Conservation (phyloP, 2,797 vertebrate genomes). For the Sebastes glaucus region DNA sequence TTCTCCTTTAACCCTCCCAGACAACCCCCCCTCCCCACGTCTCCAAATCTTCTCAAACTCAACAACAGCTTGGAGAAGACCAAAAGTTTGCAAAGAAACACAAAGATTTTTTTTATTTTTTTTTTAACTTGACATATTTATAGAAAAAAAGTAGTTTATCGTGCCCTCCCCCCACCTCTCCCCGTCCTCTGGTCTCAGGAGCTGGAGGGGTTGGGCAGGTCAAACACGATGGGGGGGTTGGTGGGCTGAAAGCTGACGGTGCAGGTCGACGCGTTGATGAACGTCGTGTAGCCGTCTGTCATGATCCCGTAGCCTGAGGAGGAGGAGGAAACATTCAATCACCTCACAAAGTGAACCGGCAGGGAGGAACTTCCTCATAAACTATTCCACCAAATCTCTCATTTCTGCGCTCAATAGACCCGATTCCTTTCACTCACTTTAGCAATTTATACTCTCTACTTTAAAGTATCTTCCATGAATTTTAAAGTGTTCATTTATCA, state of each 20-base stretch:
- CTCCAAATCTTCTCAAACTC: slow-evolving; percentile 68
- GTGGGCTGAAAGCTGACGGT: slow-evolving; percentile 99
- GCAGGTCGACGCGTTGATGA: slow-evolving; percentile 96
- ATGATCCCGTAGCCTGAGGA: slow-evolving; percentile 94
- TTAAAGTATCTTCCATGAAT: background rate
- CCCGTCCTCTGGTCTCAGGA: slow-evolving; percentile 86
- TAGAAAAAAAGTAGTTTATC: slow-evolving; percentile 79
- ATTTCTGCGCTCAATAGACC: background rate
- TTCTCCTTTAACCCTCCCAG: slow-evolving; percentile 64
- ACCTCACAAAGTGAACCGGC: background rate
- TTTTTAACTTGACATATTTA: slow-evolving; percentile 74
- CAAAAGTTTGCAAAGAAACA: slow-evolving; percentile 85
- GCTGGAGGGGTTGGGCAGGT: slow-evolving; percentile 94
- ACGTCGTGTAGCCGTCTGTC: slow-evolving; percentile 96
- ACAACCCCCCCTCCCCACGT: background rate
- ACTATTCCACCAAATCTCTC: background rate
- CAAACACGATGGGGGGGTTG: slow-evolving; percentile 97
- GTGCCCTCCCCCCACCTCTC: slow-evolving; percentile 37
- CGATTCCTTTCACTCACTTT: background rate
- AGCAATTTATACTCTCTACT: background rate
- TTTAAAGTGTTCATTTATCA: background rate
- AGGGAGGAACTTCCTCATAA: background rate
- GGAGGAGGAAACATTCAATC: slow-evolving; percentile 5
- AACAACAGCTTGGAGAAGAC: slow-evolving; percentile 86
- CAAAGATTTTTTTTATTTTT: slow-evolving; percentile 59